Base-by-base conservation (phyloP, 53 echinoderm and acorn worm species). In the Antedon mediterranea region DNA sequence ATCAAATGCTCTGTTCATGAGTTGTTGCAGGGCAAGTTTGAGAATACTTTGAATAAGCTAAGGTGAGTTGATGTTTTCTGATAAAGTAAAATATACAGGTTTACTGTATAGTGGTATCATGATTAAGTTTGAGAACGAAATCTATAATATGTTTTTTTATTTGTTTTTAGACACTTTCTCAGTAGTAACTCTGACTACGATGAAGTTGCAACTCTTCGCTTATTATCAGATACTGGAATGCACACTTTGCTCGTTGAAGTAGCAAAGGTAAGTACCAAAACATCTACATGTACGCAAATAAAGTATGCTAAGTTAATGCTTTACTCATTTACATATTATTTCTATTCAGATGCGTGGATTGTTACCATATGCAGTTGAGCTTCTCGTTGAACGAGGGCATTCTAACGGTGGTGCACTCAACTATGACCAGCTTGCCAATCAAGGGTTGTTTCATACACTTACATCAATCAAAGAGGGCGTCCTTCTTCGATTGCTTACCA, bases 141-240 rank as follows among this genome's bases (percentile, higher is more conserved):
- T n/a, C n/a, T n/a, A n/a, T n/a, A n/a, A n/a, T n/a, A n/a, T n/a
- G n/a, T 32, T 4, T 34, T 5, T 34, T 43, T 30, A 43, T 26
- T 18, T 43, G 14, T 44, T 32, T 20, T 23, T 4, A 90, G 90
- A 75, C 88, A 86, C 34, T 95, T 89, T 76, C 73, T 95, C 30
- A 87, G 82, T 43, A 92, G 92, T 44, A 95, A 85, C 78, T 95
- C 92, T 83, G 95, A 95, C 83, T 95, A 95, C 73, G 82, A 92
- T 80, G 97, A 92, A 30, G 86, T 85, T 28, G 75, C 77, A 6
- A 84, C 89, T 0, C 41, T 95, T 29, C 75, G 84, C n/a, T 72
- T 92, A 28, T 85, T 95, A 78, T 87, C 87, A 0, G 42, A 87
- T n/a, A 81, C 83, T 71, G 87, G 92, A 3, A 79, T 95, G 44